Conservation (phyloP, 2,888 invertebrate species). For the Chrysolina haemoptera region DNA sequence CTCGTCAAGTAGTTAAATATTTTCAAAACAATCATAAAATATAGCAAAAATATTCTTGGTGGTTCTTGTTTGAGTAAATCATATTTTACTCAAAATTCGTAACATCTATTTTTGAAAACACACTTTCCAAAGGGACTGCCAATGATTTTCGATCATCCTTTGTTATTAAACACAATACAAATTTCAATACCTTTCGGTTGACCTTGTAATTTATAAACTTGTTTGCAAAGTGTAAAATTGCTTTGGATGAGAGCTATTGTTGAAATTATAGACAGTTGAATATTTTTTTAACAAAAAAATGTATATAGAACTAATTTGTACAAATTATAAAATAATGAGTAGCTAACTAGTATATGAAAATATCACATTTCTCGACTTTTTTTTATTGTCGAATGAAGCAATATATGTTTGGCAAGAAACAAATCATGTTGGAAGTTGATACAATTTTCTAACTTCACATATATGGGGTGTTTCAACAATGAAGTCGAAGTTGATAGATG, state of each 20-base stretch:
- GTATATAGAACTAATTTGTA: constrained; percentile 26
- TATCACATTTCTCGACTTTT: constrained; percentile 9
- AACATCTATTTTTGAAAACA: no score
- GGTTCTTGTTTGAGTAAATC: no score
- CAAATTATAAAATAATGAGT: constrained; percentile 21
- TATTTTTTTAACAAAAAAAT: constrained; percentile 50
- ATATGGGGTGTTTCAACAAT: no score
- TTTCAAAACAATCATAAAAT: no score
- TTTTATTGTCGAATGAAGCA: neutral
- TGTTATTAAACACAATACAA: constrained; percentile 20
- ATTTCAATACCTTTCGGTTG: constrained; percentile 13
- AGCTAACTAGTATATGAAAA: constrained; percentile 20
- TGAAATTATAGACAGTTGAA: constrained; percentile 47
- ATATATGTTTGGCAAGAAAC: neutral
- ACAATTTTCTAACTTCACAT: no score
- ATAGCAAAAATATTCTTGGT: no score
- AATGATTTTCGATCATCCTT: constrained; percentile 24
- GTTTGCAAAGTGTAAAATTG: constrained; percentile 45
- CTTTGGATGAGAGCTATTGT: constrained; percentile 44
- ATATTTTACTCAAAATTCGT: no score
- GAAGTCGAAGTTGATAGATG: no score
- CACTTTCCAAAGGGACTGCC: neutral
- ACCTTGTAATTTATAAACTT: constrained; percentile 17
- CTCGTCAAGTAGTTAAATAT: no score
- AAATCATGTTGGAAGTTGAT: neutral